Base-by-base conservation (phyloP, 2,113 vertebrate species). In the Diadophis punctatus region DNA sequence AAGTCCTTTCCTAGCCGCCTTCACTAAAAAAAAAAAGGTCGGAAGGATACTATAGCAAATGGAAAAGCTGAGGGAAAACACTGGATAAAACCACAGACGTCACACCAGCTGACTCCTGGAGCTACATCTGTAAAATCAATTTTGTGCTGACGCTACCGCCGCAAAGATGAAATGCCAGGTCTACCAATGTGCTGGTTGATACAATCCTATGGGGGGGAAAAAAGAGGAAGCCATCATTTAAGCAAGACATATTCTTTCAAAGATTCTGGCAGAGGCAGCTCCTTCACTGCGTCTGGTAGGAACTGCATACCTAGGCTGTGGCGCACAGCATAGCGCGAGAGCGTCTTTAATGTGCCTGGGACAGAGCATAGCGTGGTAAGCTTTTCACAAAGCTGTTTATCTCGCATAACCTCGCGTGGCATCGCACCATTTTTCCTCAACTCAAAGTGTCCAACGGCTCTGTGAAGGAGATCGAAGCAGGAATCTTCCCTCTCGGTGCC, bases 161-260 rank as follows among this genome's bases (percentile, higher is more conserved):
- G 2, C 0, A 39, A 90, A 16, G 4, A 16, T n/a, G 30, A n/a
- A 91, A 84, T 9, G 0, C 60, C 43, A 85, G 1, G 4, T 0
- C 34, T 20, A 0, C 74, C 30, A 27, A 39, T 52, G 12, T 86
- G 92, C 9, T 27, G 0, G 51, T 18, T 51, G 49, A 49, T 22
- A 39, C 43, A 93, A 51, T 10, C 92, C 48, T 23, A 49, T 55
- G 27, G 39, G 49, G 49, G 18, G 16, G 1, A 63, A 30, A 34
- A 34, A 22, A 22, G 74, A 43, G 18, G 56, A 10, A 18, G 10
- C 1, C 1, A 86, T 97, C 98, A 98, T 92, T 98, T 97, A 52
- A 99, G 98, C 92, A 99, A 95, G 52, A 99, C 91, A 91, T 99
- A 99, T 1, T 99, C 98, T 97, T 99, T 98, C 94, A 99, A 96